Conservation (phyloP, 2,888 invertebrate species). For the Caprella mutica region DNA sequence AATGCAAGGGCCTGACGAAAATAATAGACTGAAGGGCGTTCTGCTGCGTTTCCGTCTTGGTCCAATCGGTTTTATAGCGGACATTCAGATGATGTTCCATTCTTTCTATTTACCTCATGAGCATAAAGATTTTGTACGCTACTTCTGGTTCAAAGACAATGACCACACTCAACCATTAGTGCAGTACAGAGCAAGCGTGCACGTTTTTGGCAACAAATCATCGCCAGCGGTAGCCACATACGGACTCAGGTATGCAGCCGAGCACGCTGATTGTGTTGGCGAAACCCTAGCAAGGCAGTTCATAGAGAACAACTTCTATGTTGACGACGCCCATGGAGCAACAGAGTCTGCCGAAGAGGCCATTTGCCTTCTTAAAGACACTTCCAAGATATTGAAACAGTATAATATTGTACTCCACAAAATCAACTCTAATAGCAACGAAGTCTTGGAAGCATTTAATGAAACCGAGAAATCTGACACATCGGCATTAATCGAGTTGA, state of each 20-base stretch:
- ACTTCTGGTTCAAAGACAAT: neutral
- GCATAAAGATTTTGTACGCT: neutral
- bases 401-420: no score
- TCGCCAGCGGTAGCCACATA: neutral
- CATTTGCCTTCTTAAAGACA: no score
- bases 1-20: constrained; percentile 1
- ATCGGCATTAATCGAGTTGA: no score
- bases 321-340: no score
- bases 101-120: neutral
- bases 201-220: neutral
- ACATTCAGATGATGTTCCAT: neutral
- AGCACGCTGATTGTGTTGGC: no score
- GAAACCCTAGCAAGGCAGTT: no score
- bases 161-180: neutral
- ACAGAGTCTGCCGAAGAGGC: no score
- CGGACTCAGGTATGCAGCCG: neutral
- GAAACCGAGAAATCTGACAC: no score
- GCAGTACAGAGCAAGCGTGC: neutral
- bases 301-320: no score
- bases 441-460: no score
- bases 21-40: neutral
- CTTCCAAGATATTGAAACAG: no score
- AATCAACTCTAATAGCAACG: no score
- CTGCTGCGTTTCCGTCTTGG: neutral
- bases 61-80: neutral